phyloP scores from a whole-genome alignment of 2,797 vertebrate species.

The Cirrhinus mrigala region DNA sequence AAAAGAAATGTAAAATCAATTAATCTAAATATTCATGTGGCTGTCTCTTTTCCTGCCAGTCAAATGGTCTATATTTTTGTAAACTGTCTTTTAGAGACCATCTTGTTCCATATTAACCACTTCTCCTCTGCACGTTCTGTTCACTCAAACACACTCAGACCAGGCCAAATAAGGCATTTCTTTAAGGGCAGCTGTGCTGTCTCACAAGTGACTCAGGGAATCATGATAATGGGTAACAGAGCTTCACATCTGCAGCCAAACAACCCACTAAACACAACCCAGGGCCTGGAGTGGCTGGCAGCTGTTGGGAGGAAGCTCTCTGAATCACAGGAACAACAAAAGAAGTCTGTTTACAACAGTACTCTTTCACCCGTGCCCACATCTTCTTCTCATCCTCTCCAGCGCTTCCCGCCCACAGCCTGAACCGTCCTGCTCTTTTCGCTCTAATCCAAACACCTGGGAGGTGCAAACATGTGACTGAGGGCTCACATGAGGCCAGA shows the following conservation, averaged over 20 bases:
- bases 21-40: not conserved
- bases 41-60: not conserved
- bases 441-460: conserved; percentile 22
- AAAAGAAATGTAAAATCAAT: not conserved
- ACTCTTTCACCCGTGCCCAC: conserved; percentile 9
- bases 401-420: conserved; percentile 15
- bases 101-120: not conserved
- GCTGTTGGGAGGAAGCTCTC: conserved; percentile 25
- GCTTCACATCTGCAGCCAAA: conserved; percentile 27
- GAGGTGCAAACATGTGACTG: conserved; percentile 22
- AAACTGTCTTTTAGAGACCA: not conserved
- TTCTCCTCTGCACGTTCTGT: not conserved
- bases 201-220: conserved; percentile 21
- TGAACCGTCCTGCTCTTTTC: not conserved
- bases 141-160: not conserved
- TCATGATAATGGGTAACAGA: conserved; percentile 23
- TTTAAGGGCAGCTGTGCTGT: conserved; percentile 11
- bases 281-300: conserved; percentile 17
- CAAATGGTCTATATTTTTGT: not conserved
- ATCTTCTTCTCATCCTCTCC: conserved; percentile 17
- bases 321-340: conserved; percentile 26
- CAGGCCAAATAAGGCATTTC: conserved; percentile 32
- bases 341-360: conserved; percentile 16
- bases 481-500: conserved; percentile 26
- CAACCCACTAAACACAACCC: conserved; percentile 14